phyloP scores from a whole-genome alignment of 2,113 vertebrate species.

The Ibidorhyncha struthersii region DNA sequence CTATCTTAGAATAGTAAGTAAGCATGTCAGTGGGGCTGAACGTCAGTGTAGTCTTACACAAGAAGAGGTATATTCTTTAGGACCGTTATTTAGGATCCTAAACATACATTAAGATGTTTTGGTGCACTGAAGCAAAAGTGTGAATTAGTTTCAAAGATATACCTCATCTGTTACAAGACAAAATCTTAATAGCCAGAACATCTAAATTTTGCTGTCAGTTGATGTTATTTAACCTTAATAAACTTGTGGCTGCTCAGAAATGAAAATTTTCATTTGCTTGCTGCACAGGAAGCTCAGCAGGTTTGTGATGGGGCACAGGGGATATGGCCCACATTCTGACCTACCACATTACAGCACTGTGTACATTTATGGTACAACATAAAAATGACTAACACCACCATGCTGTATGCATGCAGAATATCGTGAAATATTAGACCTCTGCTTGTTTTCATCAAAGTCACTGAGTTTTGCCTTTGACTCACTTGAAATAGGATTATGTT shows the following conservation, averaged over 20 bases:
- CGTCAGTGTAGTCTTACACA: background rate
- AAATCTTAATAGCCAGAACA: background rate
- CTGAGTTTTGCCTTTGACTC: background rate
- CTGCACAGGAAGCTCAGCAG: background rate
- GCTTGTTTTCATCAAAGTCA: background rate
- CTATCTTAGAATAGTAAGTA: background rate
- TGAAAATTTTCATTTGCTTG: background rate
- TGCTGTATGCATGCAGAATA: background rate
- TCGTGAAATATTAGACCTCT: background rate
- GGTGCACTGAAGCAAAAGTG: background rate
- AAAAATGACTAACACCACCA: background rate
- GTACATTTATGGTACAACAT: background rate
- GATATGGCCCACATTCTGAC: slow-evolving; percentile 25
- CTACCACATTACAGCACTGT: background rate
- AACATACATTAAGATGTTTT: background rate
- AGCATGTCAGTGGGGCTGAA: background rate
- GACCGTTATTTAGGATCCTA: background rate
- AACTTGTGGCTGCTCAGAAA: background rate
- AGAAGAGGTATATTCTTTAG: background rate
- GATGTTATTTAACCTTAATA: background rate
- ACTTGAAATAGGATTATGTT: background rate
- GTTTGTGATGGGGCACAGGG: slow-evolving; percentile 22
- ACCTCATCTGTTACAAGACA: background rate
- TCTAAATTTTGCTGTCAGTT: background rate
- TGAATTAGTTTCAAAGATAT: background rate